Percentiles rank a stretch among this genome's conserved stretches.
These are phyloP conservation scores for Carduelis carduelis DNA, from an alignment of 2,797 vertebrate species.

Conservation along the genomic window DNA sequence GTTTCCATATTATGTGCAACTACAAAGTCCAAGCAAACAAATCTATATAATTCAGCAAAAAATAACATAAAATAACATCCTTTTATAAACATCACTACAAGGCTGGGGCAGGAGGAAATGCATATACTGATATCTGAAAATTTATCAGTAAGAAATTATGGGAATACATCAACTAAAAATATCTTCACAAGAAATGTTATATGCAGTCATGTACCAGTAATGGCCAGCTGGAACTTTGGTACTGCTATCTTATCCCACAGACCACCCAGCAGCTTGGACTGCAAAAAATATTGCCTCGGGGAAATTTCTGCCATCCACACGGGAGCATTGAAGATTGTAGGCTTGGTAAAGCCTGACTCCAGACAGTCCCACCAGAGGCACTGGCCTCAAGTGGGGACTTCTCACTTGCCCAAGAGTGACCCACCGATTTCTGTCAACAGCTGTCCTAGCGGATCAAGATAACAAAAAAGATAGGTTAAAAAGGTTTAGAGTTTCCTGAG, in stretches of 20 bases:
- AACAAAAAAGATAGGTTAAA: neutral
- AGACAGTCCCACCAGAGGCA: neutral
- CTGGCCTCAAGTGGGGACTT: neutral
- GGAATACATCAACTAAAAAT: neutral
- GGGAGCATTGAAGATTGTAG: neutral
- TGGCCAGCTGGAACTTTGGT: neutral
- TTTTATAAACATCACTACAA: neutral
- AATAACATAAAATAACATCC: neutral
- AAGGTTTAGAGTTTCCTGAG: neutral
- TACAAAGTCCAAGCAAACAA: slow-evolving; percentile 13
- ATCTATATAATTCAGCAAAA: neutral
- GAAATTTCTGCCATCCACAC: neutral
- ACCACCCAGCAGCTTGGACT: neutral
- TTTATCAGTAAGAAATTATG: neutral
- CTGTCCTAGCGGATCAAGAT: neutral
- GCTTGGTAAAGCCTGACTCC: neutral
- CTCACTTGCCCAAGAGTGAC: neutral
- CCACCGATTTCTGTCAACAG: neutral
- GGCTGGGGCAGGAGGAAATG: neutral
- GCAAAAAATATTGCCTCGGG: neutral
- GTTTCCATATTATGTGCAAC: neutral
- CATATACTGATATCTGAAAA: neutral
- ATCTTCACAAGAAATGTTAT: neutral
- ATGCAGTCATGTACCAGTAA: neutral
- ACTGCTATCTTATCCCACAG: neutral